Base-by-base conservation (phyloP, 2,113 vertebrate genomes). In the Eulemur rufifrons region DNA sequence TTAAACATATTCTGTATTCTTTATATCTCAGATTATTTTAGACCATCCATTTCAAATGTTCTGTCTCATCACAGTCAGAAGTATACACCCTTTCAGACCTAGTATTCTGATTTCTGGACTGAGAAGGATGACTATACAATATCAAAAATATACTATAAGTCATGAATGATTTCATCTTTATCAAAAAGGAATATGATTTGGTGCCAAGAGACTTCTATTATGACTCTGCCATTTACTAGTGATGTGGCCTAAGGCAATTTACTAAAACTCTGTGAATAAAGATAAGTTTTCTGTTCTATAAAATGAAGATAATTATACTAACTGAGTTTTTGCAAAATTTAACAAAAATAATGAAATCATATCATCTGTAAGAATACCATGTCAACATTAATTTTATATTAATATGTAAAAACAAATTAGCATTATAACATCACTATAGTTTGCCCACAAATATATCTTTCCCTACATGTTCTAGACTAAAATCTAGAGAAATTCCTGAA, bases 321-420 rank as follows among this genome's bases (percentile, higher is more conserved):
- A 77, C 0, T 78, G 11, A 3, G 15, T 12, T 93, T 87, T 83
- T 76, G 3, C 4, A 87, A 84, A 77, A 69, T 81, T 88, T 94
- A 92, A 68, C 23, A 21, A 54, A 89, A 94, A 34, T 37, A 59
- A 71, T 81, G 7, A 64, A 84, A 69, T 89, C 7, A 61, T 85
- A n/a, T 54, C 29, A 50, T 66, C 21, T 81, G 14, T 69, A 37
- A 78, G 8, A 69, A 76, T 71, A 39, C 15, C 3, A 71, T 76
- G 2, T 81, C 23, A 78, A 78, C 56, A 77, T 69, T 90, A 76
- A 84, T 37, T 92, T 89, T 54, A 37, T 45, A 64, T 39, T 77
- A 83, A 64, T 50, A 86, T 63, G 3, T 23, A 89, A 91, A 78
- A 97, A n/a, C 11, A 96, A 93, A 59, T 85, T 32, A 37, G 9